Percentiles rank a stretch among this genome's conserved stretches.
phyloP scores from a whole-genome alignment of 1,140 invertebrate genomes.

The Lepidotrigona ventralis region DNA sequence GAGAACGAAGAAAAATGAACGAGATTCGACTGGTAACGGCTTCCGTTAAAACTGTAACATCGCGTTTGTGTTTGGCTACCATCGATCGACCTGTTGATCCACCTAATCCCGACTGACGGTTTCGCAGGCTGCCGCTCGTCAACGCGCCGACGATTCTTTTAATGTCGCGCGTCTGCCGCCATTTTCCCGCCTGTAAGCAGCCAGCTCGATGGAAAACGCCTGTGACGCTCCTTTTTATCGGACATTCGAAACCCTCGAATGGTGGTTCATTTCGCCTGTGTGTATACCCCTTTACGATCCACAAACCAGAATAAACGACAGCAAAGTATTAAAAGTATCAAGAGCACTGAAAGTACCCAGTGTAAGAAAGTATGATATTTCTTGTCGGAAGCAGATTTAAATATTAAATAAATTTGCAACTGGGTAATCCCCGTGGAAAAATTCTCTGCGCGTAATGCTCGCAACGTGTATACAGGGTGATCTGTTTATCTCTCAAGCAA shows the following conservation, averaged over 20 bases:
- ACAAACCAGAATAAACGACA: too few relatives aligned
- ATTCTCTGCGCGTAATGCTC: too few relatives aligned
- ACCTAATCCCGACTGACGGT: background rate
- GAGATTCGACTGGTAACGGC: background rate
- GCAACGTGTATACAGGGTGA: too few relatives aligned
- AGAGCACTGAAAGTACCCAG: too few relatives aligned
- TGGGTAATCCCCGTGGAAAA: too few relatives aligned
- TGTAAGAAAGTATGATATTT: too few relatives aligned
- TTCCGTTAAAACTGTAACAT: constrained; percentile 35
- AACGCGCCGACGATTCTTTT: constrained; percentile 2
- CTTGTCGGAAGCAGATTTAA: too few relatives aligned
- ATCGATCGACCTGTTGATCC: constrained; percentile 27
- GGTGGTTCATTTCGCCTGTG: background rate
- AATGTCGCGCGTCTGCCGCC: constrained; percentile 1
- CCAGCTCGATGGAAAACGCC: background rate
- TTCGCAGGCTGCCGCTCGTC: background rate
- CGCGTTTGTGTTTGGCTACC: constrained; percentile 10
- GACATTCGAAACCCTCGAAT: background rate
- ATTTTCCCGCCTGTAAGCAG: background rate
- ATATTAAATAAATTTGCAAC: too few relatives aligned
- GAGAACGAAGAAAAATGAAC: background rate
- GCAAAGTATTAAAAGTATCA: too few relatives aligned
- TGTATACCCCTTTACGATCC: too few relatives aligned
- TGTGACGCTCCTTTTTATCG: background rate
- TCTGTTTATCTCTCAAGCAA: too few relatives aligned